Evolutionary conservation across 1,140 invertebrate genomes (phyloP).

Genomic region (Pemphigus obesinymphae): DNA sequence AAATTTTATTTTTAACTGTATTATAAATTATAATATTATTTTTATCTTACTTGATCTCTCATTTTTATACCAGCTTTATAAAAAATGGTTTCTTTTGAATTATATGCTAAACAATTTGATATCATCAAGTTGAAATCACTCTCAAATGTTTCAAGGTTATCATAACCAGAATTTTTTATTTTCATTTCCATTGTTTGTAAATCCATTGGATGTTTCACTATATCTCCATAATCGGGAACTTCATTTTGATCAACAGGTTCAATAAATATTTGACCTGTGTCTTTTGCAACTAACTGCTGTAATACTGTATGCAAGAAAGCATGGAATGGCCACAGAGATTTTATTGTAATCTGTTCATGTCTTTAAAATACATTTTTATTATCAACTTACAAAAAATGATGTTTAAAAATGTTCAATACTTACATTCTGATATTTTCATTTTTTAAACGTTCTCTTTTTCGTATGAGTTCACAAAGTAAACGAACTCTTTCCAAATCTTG

Average conservation of each 20-base stretch:
- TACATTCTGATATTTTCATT: slow-evolving; percentile 75
- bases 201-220: slow-evolving; percentile 94
- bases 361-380: slow-evolving; percentile 48
- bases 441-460: slow-evolving; percentile 93
- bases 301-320: slow-evolving; percentile 70
- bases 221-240: slow-evolving; percentile 87
- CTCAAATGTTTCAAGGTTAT: slow-evolving; percentile 72
- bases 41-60: slow-evolving; percentile 64
- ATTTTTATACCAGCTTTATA: slow-evolving; percentile 79
- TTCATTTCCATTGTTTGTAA: slow-evolving; percentile 82
- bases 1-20: neutral
- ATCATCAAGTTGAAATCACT: slow-evolving; percentile 91
- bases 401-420: slow-evolving; percentile 43
- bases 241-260: slow-evolving; percentile 87
- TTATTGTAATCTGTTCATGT: slow-evolving; percentile 72
- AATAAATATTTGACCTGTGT: slow-evolving; percentile 82
- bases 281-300: slow-evolving; percentile 70
- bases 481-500: slow-evolving; percentile 92
- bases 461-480: slow-evolving; percentile 86
- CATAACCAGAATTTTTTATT: slow-evolving; percentile 56
- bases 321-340: slow-evolving; percentile 76
- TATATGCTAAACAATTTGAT: slow-evolving; percentile 89
- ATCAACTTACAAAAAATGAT: slow-evolving; percentile 6
- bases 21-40: neutral
- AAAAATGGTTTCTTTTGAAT: slow-evolving; percentile 85